Conservation (phyloP, 2,888 invertebrate genomes). For the Pecten maximus region DNA sequence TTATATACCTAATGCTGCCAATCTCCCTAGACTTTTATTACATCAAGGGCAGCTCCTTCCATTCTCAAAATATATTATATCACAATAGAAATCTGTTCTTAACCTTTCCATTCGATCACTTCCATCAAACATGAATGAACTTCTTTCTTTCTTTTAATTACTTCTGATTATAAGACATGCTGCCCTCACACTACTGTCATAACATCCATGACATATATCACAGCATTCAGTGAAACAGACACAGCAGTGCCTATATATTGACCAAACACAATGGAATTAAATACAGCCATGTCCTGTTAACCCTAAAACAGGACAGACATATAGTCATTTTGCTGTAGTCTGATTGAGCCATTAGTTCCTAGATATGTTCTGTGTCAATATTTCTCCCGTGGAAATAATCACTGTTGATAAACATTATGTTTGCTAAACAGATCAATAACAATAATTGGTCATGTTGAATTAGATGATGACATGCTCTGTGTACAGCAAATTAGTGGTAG, state of each 20-base stretch:
- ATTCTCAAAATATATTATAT: too few relatives aligned
- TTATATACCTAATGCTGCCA: too few relatives aligned
- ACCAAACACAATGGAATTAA: not conserved
- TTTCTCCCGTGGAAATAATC: not conserved
- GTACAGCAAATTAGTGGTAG: too few relatives aligned
- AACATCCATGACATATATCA: not conserved
- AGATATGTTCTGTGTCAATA: constrained; percentile 6
- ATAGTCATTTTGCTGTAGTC: not conserved
- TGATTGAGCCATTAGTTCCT: not conserved
- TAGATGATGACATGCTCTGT: not conserved
- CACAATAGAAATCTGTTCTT: too few relatives aligned
- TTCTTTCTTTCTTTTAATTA: too few relatives aligned
- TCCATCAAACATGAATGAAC: too few relatives aligned
- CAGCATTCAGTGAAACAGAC: not conserved
- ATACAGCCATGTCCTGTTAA: not conserved
- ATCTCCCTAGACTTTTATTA: too few relatives aligned
- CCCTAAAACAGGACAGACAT: not conserved
- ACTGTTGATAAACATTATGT: not conserved
- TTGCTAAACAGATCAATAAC: not conserved
- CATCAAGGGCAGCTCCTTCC: too few relatives aligned
- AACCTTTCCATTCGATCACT: too few relatives aligned
- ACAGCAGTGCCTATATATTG: not conserved
- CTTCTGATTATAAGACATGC: too few relatives aligned
- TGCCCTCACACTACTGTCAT: too few relatives aligned
- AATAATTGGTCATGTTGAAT: not conserved